Percentiles rank a stretch among this genome's conserved stretches.
Conservation (phyloP, 2,797 vertebrate species). For the Eidolon dupreanum region DNA sequence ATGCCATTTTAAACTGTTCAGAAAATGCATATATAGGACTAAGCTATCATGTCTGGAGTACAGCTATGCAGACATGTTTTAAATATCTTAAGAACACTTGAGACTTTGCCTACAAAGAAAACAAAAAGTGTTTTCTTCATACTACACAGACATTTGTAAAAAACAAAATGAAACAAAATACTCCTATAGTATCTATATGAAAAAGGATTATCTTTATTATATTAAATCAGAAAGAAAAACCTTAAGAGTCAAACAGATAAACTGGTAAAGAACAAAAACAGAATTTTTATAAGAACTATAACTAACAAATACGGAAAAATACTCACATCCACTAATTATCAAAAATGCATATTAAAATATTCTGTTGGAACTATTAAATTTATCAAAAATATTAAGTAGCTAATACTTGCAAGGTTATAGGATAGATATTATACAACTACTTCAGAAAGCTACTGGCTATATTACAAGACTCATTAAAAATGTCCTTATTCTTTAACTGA, state of each 20-base stretch:
- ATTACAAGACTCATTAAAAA: not conserved
- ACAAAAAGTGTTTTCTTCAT: not conserved
- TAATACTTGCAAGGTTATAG: not conserved
- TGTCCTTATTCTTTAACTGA: constrained; percentile 25
- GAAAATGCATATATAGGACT: not conserved
- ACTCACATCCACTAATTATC: not conserved
- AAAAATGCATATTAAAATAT: constrained; percentile 6
- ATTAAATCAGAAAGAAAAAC: not conserved
- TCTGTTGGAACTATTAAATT: constrained; percentile 10
- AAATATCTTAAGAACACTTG: not conserved
- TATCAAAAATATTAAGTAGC: constrained; percentile 11
- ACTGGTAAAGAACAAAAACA: not conserved
- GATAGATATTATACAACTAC: not conserved
- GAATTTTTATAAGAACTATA: not conserved
- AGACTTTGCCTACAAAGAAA: not conserved
- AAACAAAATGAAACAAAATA: not conserved
- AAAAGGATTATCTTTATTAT: not conserved
- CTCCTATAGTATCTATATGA: not conserved
- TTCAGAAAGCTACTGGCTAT: not conserved
- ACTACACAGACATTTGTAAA: not conserved
- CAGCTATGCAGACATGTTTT: not conserved
- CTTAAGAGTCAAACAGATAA: constrained; percentile 72
- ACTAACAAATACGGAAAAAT: constrained; percentile 5
- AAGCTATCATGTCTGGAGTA: not conserved
- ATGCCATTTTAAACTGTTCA: not conserved